These are phyloP conservation scores for Babyrousa celebensis DNA, from an alignment of 2,797 vertebrate genomes.

Conservation along the genomic window DNA sequence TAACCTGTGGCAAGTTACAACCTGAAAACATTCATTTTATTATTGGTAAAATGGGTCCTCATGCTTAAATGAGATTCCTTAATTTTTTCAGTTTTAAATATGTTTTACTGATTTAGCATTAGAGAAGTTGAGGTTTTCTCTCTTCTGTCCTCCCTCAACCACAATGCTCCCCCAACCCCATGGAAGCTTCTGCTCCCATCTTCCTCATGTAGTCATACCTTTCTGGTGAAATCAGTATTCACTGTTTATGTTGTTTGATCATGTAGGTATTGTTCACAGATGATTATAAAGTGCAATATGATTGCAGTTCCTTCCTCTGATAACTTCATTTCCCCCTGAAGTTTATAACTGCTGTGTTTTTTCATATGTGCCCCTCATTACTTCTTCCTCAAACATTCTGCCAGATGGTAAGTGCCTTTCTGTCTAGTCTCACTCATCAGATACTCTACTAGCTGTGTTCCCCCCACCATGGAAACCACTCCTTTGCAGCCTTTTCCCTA, in stretches of 20 bases:
- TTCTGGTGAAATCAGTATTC: conserved; percentile 1
- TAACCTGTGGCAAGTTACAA: neutral
- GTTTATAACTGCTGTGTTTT: conserved; percentile 19
- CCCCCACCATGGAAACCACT: neutral
- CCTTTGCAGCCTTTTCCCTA: neutral
- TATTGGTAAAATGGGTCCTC: neutral
- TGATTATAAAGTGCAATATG: neutral
- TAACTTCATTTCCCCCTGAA: neutral
- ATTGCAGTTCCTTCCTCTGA: neutral
- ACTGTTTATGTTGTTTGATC: neutral
- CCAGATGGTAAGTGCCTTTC: neutral
- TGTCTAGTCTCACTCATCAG: neutral
- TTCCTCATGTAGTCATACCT: neutral
- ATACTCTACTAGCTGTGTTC: neutral
- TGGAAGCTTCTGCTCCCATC: neutral
- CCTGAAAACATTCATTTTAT: neutral
- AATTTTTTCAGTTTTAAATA: conserved; percentile 33
- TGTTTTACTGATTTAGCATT: conserved; percentile 20
- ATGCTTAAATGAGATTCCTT: neutral
- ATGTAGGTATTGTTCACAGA: neutral
- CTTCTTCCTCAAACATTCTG: neutral
- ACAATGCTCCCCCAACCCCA: neutral
- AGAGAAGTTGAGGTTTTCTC: neutral
- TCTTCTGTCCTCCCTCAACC: neutral
- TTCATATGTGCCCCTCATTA: neutral